phyloP scores from a whole-genome alignment of 1,140 invertebrate genomes.

The Philotrypesis tridentata region DNA sequence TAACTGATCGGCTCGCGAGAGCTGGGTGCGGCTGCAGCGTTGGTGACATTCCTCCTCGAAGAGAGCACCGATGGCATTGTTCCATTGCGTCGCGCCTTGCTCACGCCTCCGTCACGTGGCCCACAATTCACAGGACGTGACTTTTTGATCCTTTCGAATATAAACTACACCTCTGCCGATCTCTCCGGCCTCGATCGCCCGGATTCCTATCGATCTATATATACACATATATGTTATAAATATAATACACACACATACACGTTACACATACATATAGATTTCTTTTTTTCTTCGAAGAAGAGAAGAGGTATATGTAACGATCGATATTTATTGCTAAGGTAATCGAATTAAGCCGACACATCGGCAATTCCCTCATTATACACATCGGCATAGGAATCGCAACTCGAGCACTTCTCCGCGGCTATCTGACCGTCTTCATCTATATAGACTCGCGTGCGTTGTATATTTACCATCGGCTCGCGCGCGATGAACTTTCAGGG shows the following conservation, averaged over 20 bases:
- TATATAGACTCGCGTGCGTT: constrained; percentile 19
- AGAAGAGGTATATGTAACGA: neutral
- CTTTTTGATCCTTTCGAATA: constrained; percentile 59
- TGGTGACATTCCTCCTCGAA: constrained; percentile 71
- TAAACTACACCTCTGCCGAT: neutral
- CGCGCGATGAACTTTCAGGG: constrained; percentile 41
- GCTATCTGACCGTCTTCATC: constrained; percentile 43
- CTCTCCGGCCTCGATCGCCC: neutral
- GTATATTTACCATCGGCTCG: constrained; percentile 27
- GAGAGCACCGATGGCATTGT: constrained; percentile 73
- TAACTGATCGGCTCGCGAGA: constrained; percentile 47
- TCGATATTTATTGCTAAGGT: constrained; percentile 22
- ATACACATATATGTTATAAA: neutral
- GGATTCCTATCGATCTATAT: neutral
- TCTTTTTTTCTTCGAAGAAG: no score
- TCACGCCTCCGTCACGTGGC: constrained; percentile 73
- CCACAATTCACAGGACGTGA: constrained; percentile 73
- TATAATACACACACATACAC: neutral
- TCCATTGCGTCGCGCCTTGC: constrained; percentile 72
- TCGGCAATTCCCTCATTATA: constrained; percentile 28
- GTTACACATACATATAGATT: no score
- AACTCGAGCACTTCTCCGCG: constrained; percentile 20
- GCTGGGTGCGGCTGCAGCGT: constrained; percentile 69
- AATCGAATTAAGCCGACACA: constrained; percentile 15
- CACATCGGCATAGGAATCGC: constrained; percentile 24